phyloP scores from a whole-genome alignment of 1,140 invertebrate genomes.

The Polyergus mexicanus region DNA sequence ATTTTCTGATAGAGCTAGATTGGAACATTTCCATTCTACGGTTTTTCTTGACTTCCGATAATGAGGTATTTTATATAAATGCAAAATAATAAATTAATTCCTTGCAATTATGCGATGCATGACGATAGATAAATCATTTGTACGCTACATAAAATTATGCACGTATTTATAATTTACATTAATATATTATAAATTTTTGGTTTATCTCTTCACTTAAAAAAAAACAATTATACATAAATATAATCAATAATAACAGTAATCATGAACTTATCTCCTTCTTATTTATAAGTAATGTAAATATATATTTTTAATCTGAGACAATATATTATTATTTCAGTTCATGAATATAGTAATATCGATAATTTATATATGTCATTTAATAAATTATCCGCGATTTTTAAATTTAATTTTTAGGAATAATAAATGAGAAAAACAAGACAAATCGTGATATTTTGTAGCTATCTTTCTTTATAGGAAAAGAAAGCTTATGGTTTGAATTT shows the following conservation, averaged over 20 bases:
- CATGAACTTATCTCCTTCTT: neutral
- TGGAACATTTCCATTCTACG: neutral
- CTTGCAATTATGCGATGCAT: neutral
- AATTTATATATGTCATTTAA: no score
- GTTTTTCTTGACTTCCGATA: neutral
- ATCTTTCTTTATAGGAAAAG: no score
- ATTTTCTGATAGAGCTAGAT: neutral
- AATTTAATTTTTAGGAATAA: no score
- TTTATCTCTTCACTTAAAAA: neutral
- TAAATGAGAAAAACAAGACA: no score
- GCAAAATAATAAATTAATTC: neutral
- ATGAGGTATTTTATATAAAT: neutral
- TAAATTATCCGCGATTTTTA: no score
- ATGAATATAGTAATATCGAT: neutral
- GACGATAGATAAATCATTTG: neutral
- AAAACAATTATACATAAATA: neutral
- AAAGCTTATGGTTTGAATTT: no score
- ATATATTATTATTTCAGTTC: neutral
- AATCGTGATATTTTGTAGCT: no score
- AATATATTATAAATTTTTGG: constrained; percentile 1
- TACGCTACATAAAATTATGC: neutral
- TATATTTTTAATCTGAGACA: neutral
- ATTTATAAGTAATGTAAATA: neutral
- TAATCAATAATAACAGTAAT: constrained; percentile 3
- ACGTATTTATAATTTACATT: neutral